A percentile compares a stretch with the other conserved stretches of the same genome.
phyloP scores from a whole-genome alignment of 2,113 vertebrate species.

The Anser brachyrhynchus region DNA sequence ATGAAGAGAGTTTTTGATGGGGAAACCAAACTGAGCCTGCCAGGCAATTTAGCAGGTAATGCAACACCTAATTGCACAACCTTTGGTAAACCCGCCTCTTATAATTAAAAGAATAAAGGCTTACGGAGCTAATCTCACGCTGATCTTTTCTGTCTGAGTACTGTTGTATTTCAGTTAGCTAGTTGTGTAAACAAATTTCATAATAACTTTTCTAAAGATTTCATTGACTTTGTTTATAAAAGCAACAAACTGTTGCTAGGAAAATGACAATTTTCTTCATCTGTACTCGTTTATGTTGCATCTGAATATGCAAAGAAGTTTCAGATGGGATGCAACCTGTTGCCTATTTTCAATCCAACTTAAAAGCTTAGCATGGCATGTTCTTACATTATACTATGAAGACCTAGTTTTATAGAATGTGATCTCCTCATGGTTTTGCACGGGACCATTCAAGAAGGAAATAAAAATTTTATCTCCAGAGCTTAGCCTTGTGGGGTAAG shows the following conservation, averaged over 20 bases:
- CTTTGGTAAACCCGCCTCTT: slow-evolving; percentile 24
- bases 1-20: not conserved
- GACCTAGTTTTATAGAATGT: not conserved
- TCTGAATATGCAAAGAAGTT: not conserved
- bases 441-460: not conserved
- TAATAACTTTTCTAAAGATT: not conserved
- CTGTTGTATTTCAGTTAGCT: rapidly evolving
- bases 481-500: not conserved
- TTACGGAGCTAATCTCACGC: slow-evolving; percentile 33
- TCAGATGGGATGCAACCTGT: not conserved
- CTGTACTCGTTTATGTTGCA: not conserved
- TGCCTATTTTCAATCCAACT: not conserved
- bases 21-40: not conserved
- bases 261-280: not conserved
- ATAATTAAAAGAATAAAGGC: slow-evolving; percentile 10
- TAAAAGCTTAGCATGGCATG: not conserved
- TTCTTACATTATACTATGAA: not conserved
- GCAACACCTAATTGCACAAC: slow-evolving; percentile 11
- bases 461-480: not conserved
- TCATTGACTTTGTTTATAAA: not conserved
- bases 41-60: slow-evolving; percentile 13
- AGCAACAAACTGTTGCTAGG: not conserved
- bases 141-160: slow-evolving; percentile 30
- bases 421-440: not conserved
- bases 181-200: slow-evolving; percentile 24